Percentiles rank a stretch among this genome's conserved stretches.
Evolutionary conservation across 1,140 invertebrate species (phyloP).

Genomic region (Camponotus vicinus): DNA sequence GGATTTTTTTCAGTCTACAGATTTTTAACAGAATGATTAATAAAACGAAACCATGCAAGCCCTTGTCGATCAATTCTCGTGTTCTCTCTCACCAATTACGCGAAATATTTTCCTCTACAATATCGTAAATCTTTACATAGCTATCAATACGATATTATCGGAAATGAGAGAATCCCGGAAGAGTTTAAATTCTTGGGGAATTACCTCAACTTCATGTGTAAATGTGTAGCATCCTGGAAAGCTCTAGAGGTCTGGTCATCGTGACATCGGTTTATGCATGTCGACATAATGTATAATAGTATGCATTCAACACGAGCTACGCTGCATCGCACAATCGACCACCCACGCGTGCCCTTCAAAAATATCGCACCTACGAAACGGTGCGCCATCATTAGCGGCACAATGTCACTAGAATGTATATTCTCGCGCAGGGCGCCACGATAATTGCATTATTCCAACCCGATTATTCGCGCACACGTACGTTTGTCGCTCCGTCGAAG

Average conservation of each 20-base stretch:
- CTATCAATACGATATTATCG: neutral
- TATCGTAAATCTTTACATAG: neutral
- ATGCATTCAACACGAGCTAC: constrained; percentile 48
- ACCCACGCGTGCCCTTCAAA: constrained; percentile 20
- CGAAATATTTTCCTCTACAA: neutral
- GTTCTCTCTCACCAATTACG: neutral
- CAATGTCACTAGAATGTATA: constrained; percentile 21
- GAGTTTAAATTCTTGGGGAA: constrained; percentile 18
- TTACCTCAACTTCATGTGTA: neutral
- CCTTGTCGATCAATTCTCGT: too few species aligned
- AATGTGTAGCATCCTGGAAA: constrained; percentile 12
- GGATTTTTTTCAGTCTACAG: neutral
- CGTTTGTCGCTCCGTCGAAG: constrained; percentile 13
- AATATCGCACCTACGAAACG: constrained; percentile 37
- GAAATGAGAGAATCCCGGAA: neutral
- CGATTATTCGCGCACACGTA: constrained; percentile 31
- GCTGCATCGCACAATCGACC: constrained; percentile 12
- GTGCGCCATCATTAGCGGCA: constrained; percentile 7
- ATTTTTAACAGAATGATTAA: neutral
- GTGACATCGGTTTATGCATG: constrained; percentile 32
- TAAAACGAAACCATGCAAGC: neutral
- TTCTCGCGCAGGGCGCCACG: neutral
- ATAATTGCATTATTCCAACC: constrained; percentile 41
- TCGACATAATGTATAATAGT: constrained; percentile 18
- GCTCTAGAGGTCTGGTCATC: neutral